These are phyloP conservation scores for Bothrops jararaca DNA, from an alignment of 2,113 vertebrate genomes.

Conservation along the genomic window DNA sequence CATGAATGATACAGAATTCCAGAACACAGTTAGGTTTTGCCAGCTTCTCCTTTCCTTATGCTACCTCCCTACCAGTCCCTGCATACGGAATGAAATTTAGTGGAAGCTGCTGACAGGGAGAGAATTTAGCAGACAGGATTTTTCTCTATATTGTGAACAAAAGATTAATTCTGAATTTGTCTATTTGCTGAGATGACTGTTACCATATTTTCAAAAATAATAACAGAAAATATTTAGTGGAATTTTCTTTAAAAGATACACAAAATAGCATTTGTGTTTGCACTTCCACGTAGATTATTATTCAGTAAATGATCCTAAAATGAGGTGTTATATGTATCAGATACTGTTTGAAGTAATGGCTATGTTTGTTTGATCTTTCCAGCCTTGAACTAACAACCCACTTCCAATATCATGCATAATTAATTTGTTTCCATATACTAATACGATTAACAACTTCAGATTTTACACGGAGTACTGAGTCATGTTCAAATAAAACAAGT, in stretches of 20 bases:
- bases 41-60: neutral
- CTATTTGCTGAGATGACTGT: neutral
- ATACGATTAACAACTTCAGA: constrained; percentile 76
- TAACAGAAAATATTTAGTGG: constrained; percentile 26
- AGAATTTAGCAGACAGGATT: neutral
- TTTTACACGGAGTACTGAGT: constrained; percentile 74
- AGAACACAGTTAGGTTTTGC: neutral
- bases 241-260: constrained; percentile 24
- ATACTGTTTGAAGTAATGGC: constrained; percentile 75
- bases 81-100: neutral
- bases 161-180: neutral
- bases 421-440: constrained; percentile 79
- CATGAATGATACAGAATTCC: neutral
- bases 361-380: constrained; percentile 73
- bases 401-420: constrained; percentile 79
- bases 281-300: constrained; percentile 52
- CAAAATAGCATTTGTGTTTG: constrained; percentile 22
- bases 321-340: constrained; percentile 65
- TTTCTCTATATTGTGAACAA: neutral
- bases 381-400: constrained; percentile 70
- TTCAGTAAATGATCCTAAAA: constrained; percentile 57
- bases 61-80: neutral
- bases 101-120: neutral
- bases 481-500: constrained; percentile 78
- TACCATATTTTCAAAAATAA: neutral